Conservation (phyloP, 1,140 invertebrate species). For the Aethina tumida region DNA sequence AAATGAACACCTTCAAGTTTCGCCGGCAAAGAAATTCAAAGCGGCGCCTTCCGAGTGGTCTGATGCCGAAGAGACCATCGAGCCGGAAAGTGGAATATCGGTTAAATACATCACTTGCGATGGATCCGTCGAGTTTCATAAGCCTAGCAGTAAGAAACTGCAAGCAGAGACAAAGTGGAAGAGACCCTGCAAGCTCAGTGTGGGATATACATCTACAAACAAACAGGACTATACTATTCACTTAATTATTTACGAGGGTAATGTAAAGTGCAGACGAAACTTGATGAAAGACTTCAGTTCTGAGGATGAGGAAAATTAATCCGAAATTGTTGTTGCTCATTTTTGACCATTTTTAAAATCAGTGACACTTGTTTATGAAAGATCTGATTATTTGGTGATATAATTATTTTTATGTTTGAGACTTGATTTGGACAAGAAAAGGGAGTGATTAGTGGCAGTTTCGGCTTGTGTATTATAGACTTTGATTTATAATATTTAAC, state of each 20-base stretch:
- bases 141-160: slow-evolving; percentile 39
- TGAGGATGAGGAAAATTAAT: slow-evolving; percentile 15
- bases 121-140: slow-evolving; percentile 43
- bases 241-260: slow-evolving; percentile 44
- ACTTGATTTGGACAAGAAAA: too few species aligned
- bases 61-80: slow-evolving; percentile 13
- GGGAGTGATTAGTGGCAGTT: too few species aligned
- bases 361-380: too few species aligned
- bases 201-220: slow-evolving; percentile 42
- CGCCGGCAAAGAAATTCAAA: slow-evolving; percentile 21
- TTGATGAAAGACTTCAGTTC: slow-evolving; percentile 35
- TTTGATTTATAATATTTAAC: too few species aligned
- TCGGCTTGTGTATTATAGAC: too few species aligned
- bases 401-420: too few species aligned
- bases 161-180: slow-evolving; percentile 43
- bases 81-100: slow-evolving; percentile 16
- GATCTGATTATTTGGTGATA: too few species aligned
- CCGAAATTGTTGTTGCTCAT: too few species aligned
- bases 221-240: slow-evolving; percentile 45
- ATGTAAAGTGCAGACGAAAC: slow-evolving; percentile 46
- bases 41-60: slow-evolving; percentile 1
- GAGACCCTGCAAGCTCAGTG: slow-evolving; percentile 45
- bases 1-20: slow-evolving; percentile 8
- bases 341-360: too few species aligned
- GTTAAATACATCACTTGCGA: slow-evolving; percentile 29